Evolutionary conservation across 2,797 vertebrate species (phyloP).

Genomic region (Malurus leucopterus): DNA sequence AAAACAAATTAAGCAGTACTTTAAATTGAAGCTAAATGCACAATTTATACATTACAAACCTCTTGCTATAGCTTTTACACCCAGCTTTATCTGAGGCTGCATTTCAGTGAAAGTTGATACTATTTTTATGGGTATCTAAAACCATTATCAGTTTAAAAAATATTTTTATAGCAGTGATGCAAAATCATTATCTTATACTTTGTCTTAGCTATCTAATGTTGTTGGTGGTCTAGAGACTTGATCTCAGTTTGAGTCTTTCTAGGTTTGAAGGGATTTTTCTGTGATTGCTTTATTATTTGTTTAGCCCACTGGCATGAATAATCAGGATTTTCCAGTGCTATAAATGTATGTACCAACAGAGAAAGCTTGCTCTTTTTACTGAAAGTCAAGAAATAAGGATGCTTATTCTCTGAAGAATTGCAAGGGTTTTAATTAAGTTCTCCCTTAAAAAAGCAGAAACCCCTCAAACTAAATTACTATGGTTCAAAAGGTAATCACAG

Average conservation of each 20-base stretch:
- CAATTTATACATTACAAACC: not conserved
- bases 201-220: not conserved
- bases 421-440: conserved; percentile 25
- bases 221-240: not conserved
- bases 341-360: not conserved
- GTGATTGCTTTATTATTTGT: not conserved
- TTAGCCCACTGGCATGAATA: not conserved
- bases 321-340: not conserved
- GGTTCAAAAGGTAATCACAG: not conserved
- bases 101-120: not conserved
- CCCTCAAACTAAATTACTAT: not conserved
- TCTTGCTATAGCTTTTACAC: not conserved
- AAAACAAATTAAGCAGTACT: conserved; percentile 34
- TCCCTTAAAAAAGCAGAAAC: not conserved
- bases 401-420: not conserved
- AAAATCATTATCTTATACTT: not conserved
- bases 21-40: conserved; percentile 15
- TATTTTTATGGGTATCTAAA: not conserved
- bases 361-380: not conserved
- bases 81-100: not conserved
- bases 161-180: not conserved
- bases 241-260: not conserved
- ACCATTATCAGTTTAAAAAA: not conserved
- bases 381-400: not conserved
- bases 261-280: not conserved